Percentiles rank a stretch among this genome's conserved stretches.
Evolutionary conservation across 2,888 invertebrate species (phyloP).

Genomic region (Drosophila siamana): DNA sequence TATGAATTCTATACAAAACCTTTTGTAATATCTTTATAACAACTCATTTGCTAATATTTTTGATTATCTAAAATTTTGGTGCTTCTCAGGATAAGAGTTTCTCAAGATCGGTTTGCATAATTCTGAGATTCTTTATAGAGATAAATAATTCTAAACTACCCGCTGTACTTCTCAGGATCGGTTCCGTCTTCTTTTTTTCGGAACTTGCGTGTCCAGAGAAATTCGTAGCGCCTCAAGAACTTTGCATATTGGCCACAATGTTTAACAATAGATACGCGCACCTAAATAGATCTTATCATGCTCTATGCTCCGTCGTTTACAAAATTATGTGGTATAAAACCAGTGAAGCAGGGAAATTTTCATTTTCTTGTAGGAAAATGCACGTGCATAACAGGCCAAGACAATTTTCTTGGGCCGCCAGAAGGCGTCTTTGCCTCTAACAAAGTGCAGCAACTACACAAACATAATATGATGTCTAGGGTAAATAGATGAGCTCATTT

Average conservation of each 20-base stretch:
- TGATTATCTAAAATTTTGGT: too few species aligned
- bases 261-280: constrained; percentile 12
- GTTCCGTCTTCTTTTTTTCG: background rate
- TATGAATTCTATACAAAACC: too few species aligned
- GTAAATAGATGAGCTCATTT: constrained; percentile 62
- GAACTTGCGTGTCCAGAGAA: constrained; percentile 9
- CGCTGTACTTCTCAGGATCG: constrained; percentile 2
- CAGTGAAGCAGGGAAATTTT: constrained; percentile 73
- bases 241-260: constrained; percentile 58
- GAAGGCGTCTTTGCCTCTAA: constrained; percentile 31
- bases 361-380: constrained; percentile 63
- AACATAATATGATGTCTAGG: constrained; percentile 18
- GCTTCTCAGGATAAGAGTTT: background rate
- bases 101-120: background rate
- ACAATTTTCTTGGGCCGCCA: constrained; percentile 61
- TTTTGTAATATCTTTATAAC: too few species aligned
- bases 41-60: too few species aligned
- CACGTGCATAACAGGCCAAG: constrained; percentile 70
- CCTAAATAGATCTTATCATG: constrained; percentile 45
- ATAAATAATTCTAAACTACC: background rate
- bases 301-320: constrained; percentile 15
- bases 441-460: background rate
- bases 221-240: constrained; percentile 10
- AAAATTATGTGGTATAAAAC: constrained; percentile 62
- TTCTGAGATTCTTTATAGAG: background rate